Evolutionary conservation across 1,140 invertebrate genomes (phyloP), one percentile per base, ranked within the genome.

Genomic region (Hirudo medicinalis): DNA sequence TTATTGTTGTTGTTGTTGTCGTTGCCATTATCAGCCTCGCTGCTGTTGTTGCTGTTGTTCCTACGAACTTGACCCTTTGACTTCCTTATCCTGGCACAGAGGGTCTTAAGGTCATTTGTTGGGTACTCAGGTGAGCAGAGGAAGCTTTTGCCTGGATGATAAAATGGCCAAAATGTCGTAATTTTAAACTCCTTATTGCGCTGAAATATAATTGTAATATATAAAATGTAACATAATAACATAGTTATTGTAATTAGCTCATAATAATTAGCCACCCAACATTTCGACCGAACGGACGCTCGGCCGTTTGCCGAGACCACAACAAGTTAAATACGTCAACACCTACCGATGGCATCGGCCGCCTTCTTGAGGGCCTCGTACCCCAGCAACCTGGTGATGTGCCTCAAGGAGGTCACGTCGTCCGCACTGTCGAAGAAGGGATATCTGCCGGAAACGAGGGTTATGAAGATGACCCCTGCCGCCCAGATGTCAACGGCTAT

Each of bases 401-500:
- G 91, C 67, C 89, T 88, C 43, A 94, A 81, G 43, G 90, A 89
- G 32, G 88, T 87, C 67, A 89, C 82, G 78, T 92, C 90, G 80
- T 92, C 90, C 54, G 87, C 85, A 11, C 89, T 88, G 73, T 88
- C 86, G 78, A 94, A 91, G 79, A 94, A 90, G 40, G 90, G 90
- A 83, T 90, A 91, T 3, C 89, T 86, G 22, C 87, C 87, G 76
- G 88, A 89, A 11, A 93, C 82, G 72, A 91, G 87, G 69, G 87
- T 89, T 3, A 92, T 79, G 76, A 94, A 86, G 72, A 94, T 91
- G 6, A 94, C 88, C 54, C 92, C 92, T 55, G 87, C 87, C 53
- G 91, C 90, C 92, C 92, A 94, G 71, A 92, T 85, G 83, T 95
- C 92, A 73, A 95, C 88, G 75, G 89, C 90, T 85, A 82, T 53